A percentile compares a stretch with the other conserved stretches of the same genome.
phyloP scores from a whole-genome alignment of 2,113 vertebrate species.

The Malurus elegans region DNA sequence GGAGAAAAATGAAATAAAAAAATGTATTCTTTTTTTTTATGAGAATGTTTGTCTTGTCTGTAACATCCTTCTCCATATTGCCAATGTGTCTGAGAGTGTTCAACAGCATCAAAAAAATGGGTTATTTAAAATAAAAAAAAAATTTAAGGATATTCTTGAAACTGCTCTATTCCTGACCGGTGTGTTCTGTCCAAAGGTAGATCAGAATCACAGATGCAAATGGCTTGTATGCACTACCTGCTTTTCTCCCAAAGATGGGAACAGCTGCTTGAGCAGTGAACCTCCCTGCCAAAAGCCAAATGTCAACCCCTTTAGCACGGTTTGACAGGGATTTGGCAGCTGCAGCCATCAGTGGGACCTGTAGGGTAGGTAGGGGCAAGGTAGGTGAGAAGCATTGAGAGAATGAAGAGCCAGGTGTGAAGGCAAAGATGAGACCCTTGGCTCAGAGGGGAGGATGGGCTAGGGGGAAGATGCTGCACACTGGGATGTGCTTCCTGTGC shows the following conservation, averaged over 20 bases:
- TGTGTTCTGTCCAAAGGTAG: rapidly evolving
- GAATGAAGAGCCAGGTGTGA: rapidly evolving
- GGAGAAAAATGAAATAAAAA: neutral
- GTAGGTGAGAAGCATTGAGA: rapidly evolving
- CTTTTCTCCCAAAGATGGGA: neutral
- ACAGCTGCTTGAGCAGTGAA: neutral
- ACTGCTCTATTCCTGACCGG: neutral
- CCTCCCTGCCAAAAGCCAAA: neutral
- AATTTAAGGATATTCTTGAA: neutral
- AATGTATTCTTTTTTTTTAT: neutral
- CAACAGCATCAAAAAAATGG: neutral
- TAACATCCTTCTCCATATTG: neutral
- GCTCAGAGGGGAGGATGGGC: rapidly evolving
- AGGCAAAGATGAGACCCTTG: rapidly evolving
- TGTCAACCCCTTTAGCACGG: neutral
- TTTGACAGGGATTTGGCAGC: neutral
- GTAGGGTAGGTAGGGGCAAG: neutral
- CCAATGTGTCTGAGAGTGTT: neutral
- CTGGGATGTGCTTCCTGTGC: neutral
- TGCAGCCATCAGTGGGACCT: neutral
- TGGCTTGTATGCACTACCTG: neutral
- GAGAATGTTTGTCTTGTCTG: neutral
- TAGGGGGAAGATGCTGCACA: rapidly evolving
- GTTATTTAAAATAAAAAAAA: neutral
- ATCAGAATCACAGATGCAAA: neutral